A percentile compares a stretch with the other conserved stretches of the same genome.
Evolutionary conservation across 2,888 invertebrate species (phyloP).

Genomic region (Pseudoips prasinana): DNA sequence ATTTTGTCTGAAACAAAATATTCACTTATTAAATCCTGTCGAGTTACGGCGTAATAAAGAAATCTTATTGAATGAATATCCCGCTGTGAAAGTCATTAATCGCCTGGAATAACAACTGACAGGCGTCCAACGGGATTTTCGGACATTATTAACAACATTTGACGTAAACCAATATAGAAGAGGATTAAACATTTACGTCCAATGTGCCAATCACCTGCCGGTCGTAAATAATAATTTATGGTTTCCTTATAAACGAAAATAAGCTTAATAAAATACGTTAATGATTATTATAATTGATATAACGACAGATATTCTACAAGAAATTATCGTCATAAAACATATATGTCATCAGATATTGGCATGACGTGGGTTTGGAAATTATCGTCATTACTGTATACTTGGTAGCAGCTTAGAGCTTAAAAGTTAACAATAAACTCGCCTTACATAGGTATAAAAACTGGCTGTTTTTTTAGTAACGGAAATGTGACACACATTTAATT

Average conservation of each 20-base stretch:
- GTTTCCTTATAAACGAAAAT: slow-evolving; percentile 20
- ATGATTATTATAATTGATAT: slow-evolving; percentile 7
- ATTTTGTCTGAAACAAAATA: slow-evolving; percentile 32
- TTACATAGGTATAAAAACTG: no score
- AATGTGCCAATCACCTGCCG: slow-evolving; percentile 16
- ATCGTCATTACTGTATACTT: no score
- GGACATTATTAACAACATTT: slow-evolving; percentile 20
- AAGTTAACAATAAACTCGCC: no score
- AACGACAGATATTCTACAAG: no score
- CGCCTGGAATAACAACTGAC: slow-evolving; percentile 9
- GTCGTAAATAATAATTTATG: slow-evolving; percentile 24
- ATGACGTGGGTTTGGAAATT: no score
- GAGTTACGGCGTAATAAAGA: neutral
- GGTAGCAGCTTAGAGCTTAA: no score
- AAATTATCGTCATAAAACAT: no score
- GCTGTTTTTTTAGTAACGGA: no score
- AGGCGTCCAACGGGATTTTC: slow-evolving; percentile 10
- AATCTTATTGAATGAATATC: slow-evolving; percentile 8
- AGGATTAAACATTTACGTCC: slow-evolving; percentile 11
- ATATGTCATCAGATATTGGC: no score
- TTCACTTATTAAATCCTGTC: neutral
- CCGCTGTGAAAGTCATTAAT: slow-evolving; percentile 8
- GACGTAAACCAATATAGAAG: slow-evolving; percentile 13
- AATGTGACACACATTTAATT: no score
- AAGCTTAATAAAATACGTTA: slow-evolving; percentile 15